Evolutionary conservation across 2,113 vertebrate species (phyloP).

Genomic region (Dolichotis patagonum): DNA sequence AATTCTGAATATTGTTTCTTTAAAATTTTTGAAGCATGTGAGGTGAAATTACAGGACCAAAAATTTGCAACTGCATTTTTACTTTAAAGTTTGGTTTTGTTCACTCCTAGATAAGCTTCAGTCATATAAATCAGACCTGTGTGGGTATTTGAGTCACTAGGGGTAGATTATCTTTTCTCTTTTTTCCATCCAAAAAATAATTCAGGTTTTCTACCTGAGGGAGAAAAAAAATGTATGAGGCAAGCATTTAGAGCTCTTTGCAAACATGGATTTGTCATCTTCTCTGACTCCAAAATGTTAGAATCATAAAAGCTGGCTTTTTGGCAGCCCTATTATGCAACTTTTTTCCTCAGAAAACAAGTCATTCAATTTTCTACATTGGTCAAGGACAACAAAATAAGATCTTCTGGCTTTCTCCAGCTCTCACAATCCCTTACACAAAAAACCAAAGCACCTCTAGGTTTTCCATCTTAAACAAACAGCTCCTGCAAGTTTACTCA

Average conservation of each 20-base stretch:
- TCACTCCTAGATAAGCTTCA: neutral
- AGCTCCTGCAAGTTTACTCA: neutral
- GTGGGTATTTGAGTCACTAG: neutral
- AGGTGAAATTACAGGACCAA: neutral
- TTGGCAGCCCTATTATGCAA: neutral
- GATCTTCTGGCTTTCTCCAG: neutral
- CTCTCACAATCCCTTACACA: neutral
- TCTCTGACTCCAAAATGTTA: neutral
- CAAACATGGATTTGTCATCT: neutral
- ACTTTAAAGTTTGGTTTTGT: neutral
- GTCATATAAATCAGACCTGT: neutral
- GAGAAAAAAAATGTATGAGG: neutral
- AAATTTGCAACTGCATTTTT: neutral
- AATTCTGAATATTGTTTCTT: neutral
- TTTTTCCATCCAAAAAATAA: neutral
- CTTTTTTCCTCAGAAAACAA: neutral
- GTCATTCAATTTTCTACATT: neutral
- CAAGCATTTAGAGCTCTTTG: neutral
- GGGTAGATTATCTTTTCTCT: neutral
- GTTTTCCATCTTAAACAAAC: neutral
- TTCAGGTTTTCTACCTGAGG: neutral
- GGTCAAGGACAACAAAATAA: constrained; percentile 13
- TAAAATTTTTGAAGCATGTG: neutral
- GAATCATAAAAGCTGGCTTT: neutral
- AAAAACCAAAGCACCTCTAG: neutral